Base-by-base conservation (phyloP, 1,140 invertebrate genomes). In the Diabrotica undecimpunctata region DNA sequence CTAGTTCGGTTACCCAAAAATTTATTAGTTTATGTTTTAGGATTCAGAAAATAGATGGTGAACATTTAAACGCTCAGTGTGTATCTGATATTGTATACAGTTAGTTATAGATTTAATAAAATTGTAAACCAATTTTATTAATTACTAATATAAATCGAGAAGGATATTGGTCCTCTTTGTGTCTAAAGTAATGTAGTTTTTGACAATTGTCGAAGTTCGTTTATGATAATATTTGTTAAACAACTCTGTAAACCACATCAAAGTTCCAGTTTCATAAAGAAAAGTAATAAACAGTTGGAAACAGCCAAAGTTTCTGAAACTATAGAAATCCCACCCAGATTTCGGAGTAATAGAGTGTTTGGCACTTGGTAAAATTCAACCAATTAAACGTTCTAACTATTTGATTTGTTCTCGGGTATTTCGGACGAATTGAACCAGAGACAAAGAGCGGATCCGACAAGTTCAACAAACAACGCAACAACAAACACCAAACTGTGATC, bases 281-380 rank as follows among this genome's bases (percentile, higher is more conserved):
- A 46, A n/a, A 46, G 8, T n/a, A 46, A 46, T 46, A 46, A 46
- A 46, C n/a, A 46, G 41, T 46, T 46, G 8, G 8, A 6, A 46
- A 46, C 41, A 46, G 8, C 41, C 41, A 10, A 25, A 46, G 41
- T 46, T 46, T 46, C 41, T 6, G 41, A 46, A 46, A 46, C 41
- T 46, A 46, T n/a, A 10, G 41, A 46, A 46, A 46, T 46, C 41
- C 41, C 41, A 46, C 8, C 41, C 41, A 46, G 41, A 46, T 46
- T 46, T 46, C 41, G 41, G 41, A 10, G 41, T 46, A 46, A 46
- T 46, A 10, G 41, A 46, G 41, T 46, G n/a, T 46, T 46, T 46
- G 41, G 41, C 41, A 46, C 41, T 46, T 46, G 41, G 41, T 46
- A 46, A 46, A 46, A 46, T 46, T 46, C 41, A n/a, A 46, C 41